Conservation (phyloP, 2,113 vertebrate species). For the Festucalex cinctus region DNA sequence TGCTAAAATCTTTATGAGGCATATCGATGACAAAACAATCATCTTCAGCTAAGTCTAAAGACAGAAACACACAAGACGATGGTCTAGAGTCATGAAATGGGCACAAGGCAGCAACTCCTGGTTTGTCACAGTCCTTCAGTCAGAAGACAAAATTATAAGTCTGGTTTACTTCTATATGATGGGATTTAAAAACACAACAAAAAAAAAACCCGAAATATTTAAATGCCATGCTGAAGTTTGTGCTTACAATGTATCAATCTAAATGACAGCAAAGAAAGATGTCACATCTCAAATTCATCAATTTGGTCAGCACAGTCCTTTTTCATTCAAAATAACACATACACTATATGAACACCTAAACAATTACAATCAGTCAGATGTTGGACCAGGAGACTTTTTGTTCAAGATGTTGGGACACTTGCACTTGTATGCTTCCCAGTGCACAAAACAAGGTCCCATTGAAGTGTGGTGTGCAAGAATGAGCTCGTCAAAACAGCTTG, state of each 20-base stretch:
- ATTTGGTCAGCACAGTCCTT: not conserved
- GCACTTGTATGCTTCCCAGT: not conserved
- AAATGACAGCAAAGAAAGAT: not conserved
- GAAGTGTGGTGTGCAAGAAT: not conserved
- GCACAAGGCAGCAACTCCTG: constrained; percentile 57
- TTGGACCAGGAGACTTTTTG: not conserved
- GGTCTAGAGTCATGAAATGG: constrained; percentile 45
- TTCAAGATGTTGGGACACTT: not conserved
- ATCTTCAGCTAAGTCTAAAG: constrained; percentile 80
- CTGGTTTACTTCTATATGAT: not conserved
- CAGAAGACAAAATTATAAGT: constrained; percentile 29
- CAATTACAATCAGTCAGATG: not conserved
- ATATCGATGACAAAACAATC: constrained; percentile 83
- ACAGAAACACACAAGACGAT: constrained; percentile 90
- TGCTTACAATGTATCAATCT: not conserved
- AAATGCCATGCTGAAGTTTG: not conserved
- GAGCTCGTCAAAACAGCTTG: not conserved
- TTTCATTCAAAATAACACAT: not conserved
- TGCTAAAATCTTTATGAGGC: constrained; percentile 66
- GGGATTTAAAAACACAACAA: constrained; percentile 1
- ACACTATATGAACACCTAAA: not conserved
- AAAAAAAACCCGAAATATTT: too few relatives aligned
- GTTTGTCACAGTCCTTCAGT: constrained; percentile 10
- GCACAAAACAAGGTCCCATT: not conserved
- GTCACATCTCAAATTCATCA: not conserved